These are phyloP conservation scores for Drosophila emarginata DNA, from an alignment of 2,888 invertebrate species.

Conservation along the genomic window DNA sequence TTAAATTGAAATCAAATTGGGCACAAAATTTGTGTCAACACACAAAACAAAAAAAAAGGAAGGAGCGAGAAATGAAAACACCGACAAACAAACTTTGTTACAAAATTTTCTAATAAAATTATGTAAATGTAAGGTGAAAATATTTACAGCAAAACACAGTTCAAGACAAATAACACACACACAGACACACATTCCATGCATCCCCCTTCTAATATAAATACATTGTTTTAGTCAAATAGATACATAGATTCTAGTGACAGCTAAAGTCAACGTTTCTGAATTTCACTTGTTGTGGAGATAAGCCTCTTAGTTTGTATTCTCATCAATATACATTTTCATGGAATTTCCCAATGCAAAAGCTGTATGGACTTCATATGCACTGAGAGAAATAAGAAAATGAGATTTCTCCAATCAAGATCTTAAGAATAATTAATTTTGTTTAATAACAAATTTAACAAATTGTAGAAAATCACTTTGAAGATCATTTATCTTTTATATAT, in stretches of 20 bases:
- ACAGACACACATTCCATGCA: neutral
- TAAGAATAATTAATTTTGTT: too few species aligned
- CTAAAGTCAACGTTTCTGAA: neutral
- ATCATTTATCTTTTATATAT: too few species aligned
- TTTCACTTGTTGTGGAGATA: neutral
- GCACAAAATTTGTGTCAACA: conserved; percentile 30
- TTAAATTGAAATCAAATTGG: conserved; percentile 51
- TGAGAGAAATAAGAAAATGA: neutral
- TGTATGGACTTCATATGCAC: neutral
- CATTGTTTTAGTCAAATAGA: neutral
- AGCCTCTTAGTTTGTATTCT: conserved; percentile 1
- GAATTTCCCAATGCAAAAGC: neutral
- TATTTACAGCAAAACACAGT: conserved; percentile 1
- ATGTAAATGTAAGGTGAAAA: conserved; percentile 8
- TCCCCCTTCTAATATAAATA: neutral
- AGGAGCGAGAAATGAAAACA: neutral
- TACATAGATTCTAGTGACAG: neutral
- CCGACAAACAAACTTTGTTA: neutral
- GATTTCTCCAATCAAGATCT: too few species aligned
- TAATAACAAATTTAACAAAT: too few species aligned
- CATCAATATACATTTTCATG: neutral
- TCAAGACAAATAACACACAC: conserved; percentile 3
- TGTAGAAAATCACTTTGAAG: too few species aligned
- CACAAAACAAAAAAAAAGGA: conserved; percentile 9
- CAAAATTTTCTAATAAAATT: neutral